Base-by-base conservation (phyloP, 2,113 vertebrate genomes). In the Saguinus midas region DNA sequence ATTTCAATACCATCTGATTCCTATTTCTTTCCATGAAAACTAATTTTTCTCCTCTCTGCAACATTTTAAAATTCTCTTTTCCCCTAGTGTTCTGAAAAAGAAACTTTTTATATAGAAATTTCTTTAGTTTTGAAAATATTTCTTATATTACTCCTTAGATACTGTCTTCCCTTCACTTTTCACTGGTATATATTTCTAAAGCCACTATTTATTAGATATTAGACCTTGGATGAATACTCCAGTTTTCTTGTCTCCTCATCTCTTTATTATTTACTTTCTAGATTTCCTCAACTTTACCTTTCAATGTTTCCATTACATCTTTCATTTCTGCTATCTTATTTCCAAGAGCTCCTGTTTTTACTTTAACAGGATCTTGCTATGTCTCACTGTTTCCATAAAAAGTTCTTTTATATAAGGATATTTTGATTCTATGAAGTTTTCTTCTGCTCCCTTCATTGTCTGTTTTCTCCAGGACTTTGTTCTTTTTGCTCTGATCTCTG, bases 301-400 rank as follows among this genome's bases (percentile, higher is more conserved):
- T 82, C 27, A 83, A 66, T 61, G 20, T 20, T 72, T 84, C 70
- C 78, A 27, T 72, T 84, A 61, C 78, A 27, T 43, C 64, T 90
- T 95, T 87, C 35, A 94, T 88, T 85, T 89, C 79, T 58, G 37
- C n/a, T 70, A 84, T 57, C 18, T 95, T 43, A 76, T 76, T 88
- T 96, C 17, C 16, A 94, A 89, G 55, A 84, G 55, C 32, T 92
- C 45, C 78, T 64, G 11, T 80, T 80, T 90, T 68, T 23, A 68
- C 80, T 73, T 70, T 87, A 76, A 96, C 2, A 75, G 81, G 29
- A 93, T 75, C 50, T 35, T 82, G 82, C 2, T 96, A 66, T 84
- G 37, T 80, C 45, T 87, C 37, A 37, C 0, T 79, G 20, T 78
- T 76, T 83, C 11, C 66, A 88, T 40, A 75, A 75, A 92, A 40